Evolutionary conservation across 2,888 invertebrate species (phyloP), one percentile per base, ranked within the genome.

Genomic region (Agriotes lineatus): DNA sequence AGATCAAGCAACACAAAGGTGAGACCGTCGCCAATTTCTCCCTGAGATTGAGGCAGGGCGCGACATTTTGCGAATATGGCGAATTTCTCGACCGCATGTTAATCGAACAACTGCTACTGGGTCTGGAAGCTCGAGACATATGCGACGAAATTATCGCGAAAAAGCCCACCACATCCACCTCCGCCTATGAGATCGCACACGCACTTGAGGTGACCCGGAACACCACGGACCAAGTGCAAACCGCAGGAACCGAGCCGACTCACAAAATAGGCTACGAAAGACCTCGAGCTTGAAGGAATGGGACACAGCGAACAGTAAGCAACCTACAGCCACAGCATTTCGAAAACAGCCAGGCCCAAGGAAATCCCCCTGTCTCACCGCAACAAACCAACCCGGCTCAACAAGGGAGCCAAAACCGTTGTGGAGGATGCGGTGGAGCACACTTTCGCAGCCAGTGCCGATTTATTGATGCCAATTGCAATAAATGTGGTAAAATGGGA

Each of bases 21-120:
- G n/a, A n/a, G n/a, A n/a, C n/a, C n/a, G n/a, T n/a, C n/a, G n/a
- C n/a, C n/a, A n/a, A n/a, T n/a, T n/a, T n/a, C n/a, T n/a, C n/a
- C n/a, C n/a, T n/a, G n/a, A n/a, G n/a, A n/a, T n/a, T n/a, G n/a
- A n/a, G n/a, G n/a, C n/a, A n/a, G n/a, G n/a, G n/a, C n/a, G n/a
- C n/a, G n/a, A n/a, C n/a, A n/a, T n/a, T n/a, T 22, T 69, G 69
- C 35, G 66, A 69, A 19, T 70, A 70, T 30, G 57, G 58, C 5
- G 52, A 61, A 12, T 67, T 67, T 57, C 9, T 56, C 1, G 58
- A 70, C 30, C 1, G 60, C 10, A 67, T 61, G 60, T 56, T 67
- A 4, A 54, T 67, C 9, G 54, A 67, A 44, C 67, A 67, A 33
- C 12, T 67, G 7, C 54, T 68, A 6, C 35, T 2, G 35, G 67